These are phyloP conservation scores for Limnephilus marmoratus DNA, from an alignment of 2,888 invertebrate species.

Conservation along the genomic window DNA sequence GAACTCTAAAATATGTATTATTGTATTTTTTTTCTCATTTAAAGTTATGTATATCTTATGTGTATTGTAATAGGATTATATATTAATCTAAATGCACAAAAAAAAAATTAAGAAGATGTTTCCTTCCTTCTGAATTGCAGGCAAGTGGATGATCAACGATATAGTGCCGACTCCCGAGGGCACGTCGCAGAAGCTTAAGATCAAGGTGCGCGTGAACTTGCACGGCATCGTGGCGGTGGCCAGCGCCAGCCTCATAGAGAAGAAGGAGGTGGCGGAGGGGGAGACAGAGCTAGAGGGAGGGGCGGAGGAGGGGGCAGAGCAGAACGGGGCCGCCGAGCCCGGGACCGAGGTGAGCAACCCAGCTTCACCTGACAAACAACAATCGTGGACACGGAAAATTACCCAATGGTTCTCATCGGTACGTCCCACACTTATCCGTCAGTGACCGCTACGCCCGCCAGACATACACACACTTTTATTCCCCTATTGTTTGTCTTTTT, in stretches of 20 bases:
- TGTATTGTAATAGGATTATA: too few relatives aligned
- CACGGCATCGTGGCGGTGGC: conserved; percentile 94
- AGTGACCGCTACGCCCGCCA: conserved; percentile 67
- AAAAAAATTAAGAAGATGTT: not conserved
- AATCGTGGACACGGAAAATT: conserved; percentile 85
- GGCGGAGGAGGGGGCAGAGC: conserved; percentile 68
- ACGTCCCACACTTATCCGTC: conserved; percentile 72
- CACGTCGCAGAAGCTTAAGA: conserved; percentile 95
- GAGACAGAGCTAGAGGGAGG: conserved; percentile 69
- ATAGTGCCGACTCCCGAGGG: conserved; percentile 92
- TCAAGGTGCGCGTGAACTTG: conserved; percentile 95
- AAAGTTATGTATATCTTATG: too few relatives aligned
- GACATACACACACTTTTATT: conserved; percentile 62
- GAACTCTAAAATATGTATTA: too few relatives aligned
- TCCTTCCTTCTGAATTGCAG: conserved; percentile 71
- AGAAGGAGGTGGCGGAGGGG: conserved; percentile 78
- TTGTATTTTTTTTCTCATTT: too few relatives aligned
- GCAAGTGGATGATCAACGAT: conserved; percentile 87
- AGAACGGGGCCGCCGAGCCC: conserved; percentile 71
- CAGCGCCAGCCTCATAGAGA: conserved; percentile 90
- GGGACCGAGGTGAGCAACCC: conserved; percentile 72
- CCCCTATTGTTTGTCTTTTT: conserved; percentile 43
- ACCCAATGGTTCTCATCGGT: conserved; percentile 85
- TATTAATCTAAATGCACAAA: too few relatives aligned
- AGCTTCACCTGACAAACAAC: conserved; percentile 73